phyloP scores from a whole-genome alignment of 2,797 vertebrate genomes.

The Hydrolagus colliei region DNA sequence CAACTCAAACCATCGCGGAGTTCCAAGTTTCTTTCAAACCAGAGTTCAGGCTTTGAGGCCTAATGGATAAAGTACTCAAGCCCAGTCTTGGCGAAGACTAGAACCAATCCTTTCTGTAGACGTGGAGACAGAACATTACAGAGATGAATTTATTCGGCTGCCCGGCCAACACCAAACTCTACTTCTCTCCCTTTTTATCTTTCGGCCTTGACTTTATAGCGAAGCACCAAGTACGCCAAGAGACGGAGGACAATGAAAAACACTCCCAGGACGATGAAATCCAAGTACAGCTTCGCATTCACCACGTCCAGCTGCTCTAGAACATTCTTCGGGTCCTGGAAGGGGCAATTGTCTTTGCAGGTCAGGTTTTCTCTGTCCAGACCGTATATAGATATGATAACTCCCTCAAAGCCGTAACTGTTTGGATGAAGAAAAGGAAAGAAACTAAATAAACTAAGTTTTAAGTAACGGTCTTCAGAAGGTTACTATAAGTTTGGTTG shows the following conservation, averaged over 20 bases:
- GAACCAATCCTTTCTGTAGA: background rate
- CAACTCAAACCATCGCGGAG: background rate
- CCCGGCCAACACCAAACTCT: too few relatives aligned
- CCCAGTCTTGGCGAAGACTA: background rate
- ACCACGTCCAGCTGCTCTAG: constrained; percentile 85
- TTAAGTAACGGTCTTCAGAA: background rate
- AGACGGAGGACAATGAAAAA: constrained; percentile 85
- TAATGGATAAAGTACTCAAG: background rate
- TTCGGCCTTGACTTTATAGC: constrained; percentile 90
- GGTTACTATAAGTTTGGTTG: background rate
- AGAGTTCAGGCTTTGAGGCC: background rate
- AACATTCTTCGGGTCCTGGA: constrained; percentile 82
- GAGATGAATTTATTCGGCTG: background rate
- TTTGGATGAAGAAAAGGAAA: background rate
- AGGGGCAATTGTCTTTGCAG: constrained; percentile 77
- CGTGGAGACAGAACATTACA: background rate
- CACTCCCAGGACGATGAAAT: constrained; percentile 86
- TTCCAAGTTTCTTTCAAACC: background rate
- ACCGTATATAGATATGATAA: constrained; percentile 93
- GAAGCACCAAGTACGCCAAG: constrained; percentile 86
- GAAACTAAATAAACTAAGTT: background rate
- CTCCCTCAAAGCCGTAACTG: constrained; percentile 94
- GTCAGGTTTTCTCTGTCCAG: constrained; percentile 86
- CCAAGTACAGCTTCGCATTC: constrained; percentile 89
- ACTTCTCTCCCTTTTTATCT: constrained; percentile 58